Evolutionary conservation across 2,888 invertebrate genomes (phyloP), one percentile per base, ranked within the genome.

Genomic region (Silvanus unidentatus): DNA sequence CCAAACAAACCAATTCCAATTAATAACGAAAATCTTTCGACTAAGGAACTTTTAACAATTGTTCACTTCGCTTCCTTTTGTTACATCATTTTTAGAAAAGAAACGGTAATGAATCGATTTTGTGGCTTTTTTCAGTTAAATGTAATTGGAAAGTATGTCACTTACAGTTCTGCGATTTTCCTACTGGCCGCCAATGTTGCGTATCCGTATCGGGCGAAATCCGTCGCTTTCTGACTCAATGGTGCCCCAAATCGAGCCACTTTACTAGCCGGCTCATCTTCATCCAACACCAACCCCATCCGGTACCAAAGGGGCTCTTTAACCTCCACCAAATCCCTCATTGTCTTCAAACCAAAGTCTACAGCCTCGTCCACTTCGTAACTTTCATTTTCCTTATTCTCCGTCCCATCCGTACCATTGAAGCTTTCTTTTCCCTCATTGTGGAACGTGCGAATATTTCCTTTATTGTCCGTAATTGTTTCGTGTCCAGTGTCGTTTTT

Each of bases 191-290:
- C 81, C 1, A 86, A 72, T 0, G 82, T 76, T 0, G 85, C 86
- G 61, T 82, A 84, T 0, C 85, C 86, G 54, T 79, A 82, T 53
- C 76, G 73, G 12, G 84, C 77, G 52, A 78, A 76, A 35, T 75
- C 72, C 40, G 76, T 75, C 0, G 82, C 79, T 60, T 78, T 79
- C 37, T 79, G 77, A 1, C 77, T 76, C 36, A 12, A 32, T 14
- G 85, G 85, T 1, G 79, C 77, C 64, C 85, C 86, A 71, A 87
- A 86, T 1, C 81, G 79, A 0, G 86, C 86, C 39, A 86, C 79
- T 63, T 78, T 81, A 9, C 78, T 76, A 1, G 83, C 86, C 4
- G 86, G 86, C 59, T 84, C 79, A 38, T 78, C 76, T 38, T 74
- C 72, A 13, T 78, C 75, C 49, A 87, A 66, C 72, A 77, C 80